Base-by-base conservation (phyloP, 1,140 invertebrate genomes). In the Apis florea region DNA sequence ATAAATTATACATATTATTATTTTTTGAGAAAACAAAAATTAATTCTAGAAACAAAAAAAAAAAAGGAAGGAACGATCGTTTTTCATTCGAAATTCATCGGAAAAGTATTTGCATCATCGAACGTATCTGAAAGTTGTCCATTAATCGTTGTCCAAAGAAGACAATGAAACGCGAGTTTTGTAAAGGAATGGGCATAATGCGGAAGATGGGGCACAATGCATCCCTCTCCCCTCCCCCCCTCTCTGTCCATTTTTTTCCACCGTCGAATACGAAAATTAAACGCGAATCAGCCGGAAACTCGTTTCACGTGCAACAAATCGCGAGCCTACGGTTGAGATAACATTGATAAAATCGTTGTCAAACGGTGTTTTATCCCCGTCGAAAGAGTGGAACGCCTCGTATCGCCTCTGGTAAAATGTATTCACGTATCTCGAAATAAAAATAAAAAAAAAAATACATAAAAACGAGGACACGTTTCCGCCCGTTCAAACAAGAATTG, bases 291-390 rank as follows among this genome's bases (percentile, higher is more conserved):
- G 5, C n/a, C 8, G 51, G 24, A 63, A 63, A 75, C 59, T 24
- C n/a, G 19, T 40, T 40, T 40, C 31, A 40, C 10, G 59, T 21
- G 51, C 61, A 68, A 67, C 63, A 56, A 67, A 77, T 67, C 67
- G 74, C 51, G 51, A 77, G 53, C 1, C 51, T 53, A 77, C 17
- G 51, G 31, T 67, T 24, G 47, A 67, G 51, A 77, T 67, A 77
- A 56, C 63, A 58, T 53, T 77, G 63, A 40, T 67, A 67, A 77
- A 77, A 77, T 77, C 51, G 58, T 74, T 49, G 58, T 49, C 24
- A 66, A 76, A 76, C 61, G 31, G 12, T 26, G 61, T 53, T 66
- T 54, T 66, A 53, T 24, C 21, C 63, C 59, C 40, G 54, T 76
- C 17, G 47, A 63, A 40, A 40, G 51, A 24, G 15, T 53, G 26